phyloP scores from a whole-genome alignment of 1,140 invertebrate species.

The Heliconius himera region DNA sequence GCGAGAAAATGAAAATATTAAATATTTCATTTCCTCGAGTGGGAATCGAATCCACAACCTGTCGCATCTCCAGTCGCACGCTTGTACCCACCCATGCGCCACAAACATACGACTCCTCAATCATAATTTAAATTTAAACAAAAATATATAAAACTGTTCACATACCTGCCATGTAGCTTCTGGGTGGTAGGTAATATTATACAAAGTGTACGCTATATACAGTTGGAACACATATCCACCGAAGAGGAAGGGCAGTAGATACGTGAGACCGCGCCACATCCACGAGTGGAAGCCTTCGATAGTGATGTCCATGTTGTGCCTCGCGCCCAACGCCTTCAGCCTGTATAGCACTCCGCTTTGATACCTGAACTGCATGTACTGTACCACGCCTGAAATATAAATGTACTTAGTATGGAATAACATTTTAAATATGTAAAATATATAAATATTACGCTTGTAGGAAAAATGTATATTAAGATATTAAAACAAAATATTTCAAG shows the following conservation, averaged over 20 bases:
- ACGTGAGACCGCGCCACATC: conserved; percentile 99
- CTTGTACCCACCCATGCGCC: no score
- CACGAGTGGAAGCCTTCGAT: conserved; percentile 99
- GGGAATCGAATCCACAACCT: no score
- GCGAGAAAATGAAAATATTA: no score
- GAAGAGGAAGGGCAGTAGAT: conserved; percentile 97
- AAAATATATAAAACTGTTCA: conserved; percentile 19
- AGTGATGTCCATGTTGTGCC: conserved; percentile 99
- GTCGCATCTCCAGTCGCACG: no score
- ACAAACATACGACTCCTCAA: no score
- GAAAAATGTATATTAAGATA: no score
- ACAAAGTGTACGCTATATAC: conserved; percentile 96
- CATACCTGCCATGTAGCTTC: conserved; percentile 96
- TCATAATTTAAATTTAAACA: no score
- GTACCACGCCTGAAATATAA: conserved; percentile 89
- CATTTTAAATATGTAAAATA: conserved; percentile 20
- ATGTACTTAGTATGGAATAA: not conserved
- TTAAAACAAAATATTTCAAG: no score
- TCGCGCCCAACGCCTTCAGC: conserved; percentile 95
- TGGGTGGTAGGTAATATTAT: conserved; percentile 87
- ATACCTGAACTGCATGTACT: conserved; percentile 97
- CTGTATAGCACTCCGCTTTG: conserved; percentile 98
- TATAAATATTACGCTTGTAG: not conserved
- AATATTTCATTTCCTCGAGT: no score
- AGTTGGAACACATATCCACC: conserved; percentile 97